Evolutionary conservation across 2,113 vertebrate genomes (phyloP), one percentile per base, ranked within the genome.

Genomic region (Hyla sarda): DNA sequence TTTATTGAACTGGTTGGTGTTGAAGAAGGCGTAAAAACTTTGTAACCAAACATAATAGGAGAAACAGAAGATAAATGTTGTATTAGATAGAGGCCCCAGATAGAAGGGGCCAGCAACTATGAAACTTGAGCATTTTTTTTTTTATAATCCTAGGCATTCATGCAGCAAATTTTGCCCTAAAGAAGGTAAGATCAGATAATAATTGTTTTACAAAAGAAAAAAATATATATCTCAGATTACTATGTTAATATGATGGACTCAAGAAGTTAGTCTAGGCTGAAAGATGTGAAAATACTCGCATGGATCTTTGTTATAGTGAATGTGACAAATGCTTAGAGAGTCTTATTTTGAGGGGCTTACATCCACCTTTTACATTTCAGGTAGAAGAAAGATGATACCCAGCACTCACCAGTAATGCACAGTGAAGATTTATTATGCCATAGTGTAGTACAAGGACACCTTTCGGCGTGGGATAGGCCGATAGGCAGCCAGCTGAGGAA

Each of bases 1-100:
- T 71, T 87, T 32, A 81, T 58, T 62, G 48, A 73, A n/a, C 30
- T 12, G 41, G 12, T 7, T 32, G n/a, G 25, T 81, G 65, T 81
- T 69, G 78, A 28, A 80, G 37, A 81, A 52, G 37, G 8, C 34
- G 32, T 71, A 34, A 72, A n/a, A 67, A 47, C 62, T 32, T 73
- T 69, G 30, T 81, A 45, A 74, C 58, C 14, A 45, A 41, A 47
- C 52, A 73, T 54, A 80, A 73, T 47, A 73, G 62, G 16, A 50
- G n/a, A 86, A 58, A 56, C 76, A 47, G 28, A 47, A 21, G 25
- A 7, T 19, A 50, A 23, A 73, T 82, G 65, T 69, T 58, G n/a
- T 62, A 47, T 17, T 25, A 47, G 34, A 54, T 19, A 30, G 48
- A 77, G 28, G 48, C n/a, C 41, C 45, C 5, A n/a, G 21, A 74